Conservation (phyloP, 2,797 vertebrate species). For the Myiotriccus ornatus region DNA sequence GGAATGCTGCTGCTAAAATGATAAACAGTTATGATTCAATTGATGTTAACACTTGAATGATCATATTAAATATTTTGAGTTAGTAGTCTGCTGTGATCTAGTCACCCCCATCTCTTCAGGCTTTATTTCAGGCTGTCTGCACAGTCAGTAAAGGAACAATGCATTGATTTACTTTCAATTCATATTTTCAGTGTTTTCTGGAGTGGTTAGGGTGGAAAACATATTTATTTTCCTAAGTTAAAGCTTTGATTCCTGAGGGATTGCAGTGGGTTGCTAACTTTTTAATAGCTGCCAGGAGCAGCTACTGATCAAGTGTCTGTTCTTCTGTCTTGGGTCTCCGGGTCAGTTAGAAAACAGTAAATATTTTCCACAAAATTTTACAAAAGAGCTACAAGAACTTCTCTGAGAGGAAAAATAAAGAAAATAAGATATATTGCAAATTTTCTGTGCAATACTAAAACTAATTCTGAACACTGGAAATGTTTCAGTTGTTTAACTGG, state of each 20-base stretch:
- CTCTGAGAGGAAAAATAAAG: background rate
- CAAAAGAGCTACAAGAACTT: background rate
- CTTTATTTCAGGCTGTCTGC: constrained; percentile 19
- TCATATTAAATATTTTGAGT: background rate
- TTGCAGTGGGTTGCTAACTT: constrained; percentile 31
- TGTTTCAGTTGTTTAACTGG: background rate
- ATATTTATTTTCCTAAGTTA: constrained; percentile 28
- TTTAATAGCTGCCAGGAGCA: constrained; percentile 14
- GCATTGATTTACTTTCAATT: background rate
- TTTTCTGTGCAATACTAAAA: background rate
- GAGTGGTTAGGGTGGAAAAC: constrained; percentile 3
- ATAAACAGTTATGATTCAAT: background rate
- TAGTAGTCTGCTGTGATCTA: background rate
- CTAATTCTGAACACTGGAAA: background rate
- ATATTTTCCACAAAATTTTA: background rate
- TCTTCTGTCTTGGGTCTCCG: background rate
- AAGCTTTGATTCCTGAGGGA: background rate
- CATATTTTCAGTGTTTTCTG: constrained; percentile 8
- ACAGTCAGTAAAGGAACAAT: background rate
- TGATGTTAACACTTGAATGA: background rate
- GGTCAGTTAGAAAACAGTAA: background rate
- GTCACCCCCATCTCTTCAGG: background rate
- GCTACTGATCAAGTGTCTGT: constrained; percentile 17
- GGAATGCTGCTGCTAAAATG: constrained; percentile 9
- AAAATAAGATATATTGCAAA: background rate